Conservation (phyloP, 92 coral and sea anemone genomes). For the Zoanthus sociatus region DNA sequence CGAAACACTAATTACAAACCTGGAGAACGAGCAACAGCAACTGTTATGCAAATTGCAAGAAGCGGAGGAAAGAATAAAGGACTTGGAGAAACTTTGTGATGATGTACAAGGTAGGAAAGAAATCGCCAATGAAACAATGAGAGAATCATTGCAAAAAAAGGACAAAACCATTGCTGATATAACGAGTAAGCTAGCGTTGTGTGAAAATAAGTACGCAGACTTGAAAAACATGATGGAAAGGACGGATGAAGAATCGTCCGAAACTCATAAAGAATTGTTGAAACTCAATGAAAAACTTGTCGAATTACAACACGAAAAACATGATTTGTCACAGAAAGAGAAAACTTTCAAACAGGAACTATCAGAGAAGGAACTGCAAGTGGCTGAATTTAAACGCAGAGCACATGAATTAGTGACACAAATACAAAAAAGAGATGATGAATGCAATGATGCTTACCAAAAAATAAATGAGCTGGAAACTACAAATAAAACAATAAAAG, state of each 20-base stretch:
- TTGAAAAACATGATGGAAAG: slow-evolving; percentile 63
- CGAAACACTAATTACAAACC: slow-evolving; percentile 44
- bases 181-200: slow-evolving; percentile 53
- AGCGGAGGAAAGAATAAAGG: slow-evolving; percentile 41
- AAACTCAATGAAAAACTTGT: slow-evolving; percentile 65
- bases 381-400: slow-evolving; percentile 50
- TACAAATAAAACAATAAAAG: slow-evolving; percentile 36
- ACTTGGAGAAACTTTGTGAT: slow-evolving; percentile 50
- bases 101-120: slow-evolving; percentile 66
- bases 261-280: slow-evolving; percentile 60
- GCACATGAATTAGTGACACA: slow-evolving; percentile 59
- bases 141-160: slow-evolving; percentile 53
- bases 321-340: slow-evolving; percentile 47
- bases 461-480: slow-evolving; percentile 62
- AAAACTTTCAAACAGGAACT: slow-evolving; percentile 66
- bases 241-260: slow-evolving; percentile 63
- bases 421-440: slow-evolving; percentile 64
- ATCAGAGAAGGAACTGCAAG: slow-evolving; percentile 66
- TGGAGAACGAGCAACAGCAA: slow-evolving; percentile 63
- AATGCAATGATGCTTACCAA: slow-evolving; percentile 55
- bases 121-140: slow-evolving; percentile 57
- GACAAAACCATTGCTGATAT: slow-evolving; percentile 70
- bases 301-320: slow-evolving; percentile 59
- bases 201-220: slow-evolving; percentile 67
- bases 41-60: slow-evolving; percentile 50